A percentile compares a stretch with the other conserved stretches of the same genome.
These are phyloP conservation scores for Heteromormyrus szaboi DNA, from an alignment of 2,797 vertebrate genomes.

Conservation along the genomic window DNA sequence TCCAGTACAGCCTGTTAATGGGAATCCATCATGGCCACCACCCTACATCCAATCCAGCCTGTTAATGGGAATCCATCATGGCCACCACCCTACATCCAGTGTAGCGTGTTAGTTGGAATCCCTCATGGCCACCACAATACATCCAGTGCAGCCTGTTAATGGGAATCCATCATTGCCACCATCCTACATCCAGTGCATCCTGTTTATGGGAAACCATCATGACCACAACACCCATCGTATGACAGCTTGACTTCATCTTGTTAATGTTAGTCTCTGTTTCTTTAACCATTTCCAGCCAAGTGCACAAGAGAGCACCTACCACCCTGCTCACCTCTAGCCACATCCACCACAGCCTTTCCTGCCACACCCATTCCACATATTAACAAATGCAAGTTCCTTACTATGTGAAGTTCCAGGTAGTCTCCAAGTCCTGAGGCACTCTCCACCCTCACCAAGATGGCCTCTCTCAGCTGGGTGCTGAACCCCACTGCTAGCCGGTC, in stretches of 20 bases:
- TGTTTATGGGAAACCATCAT: neutral
- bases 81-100: neutral
- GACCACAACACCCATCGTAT: neutral
- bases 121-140: neutral
- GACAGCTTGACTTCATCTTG: neutral
- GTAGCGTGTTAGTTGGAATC: neutral
- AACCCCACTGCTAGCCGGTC: constrained; percentile 93
- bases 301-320: neutral
- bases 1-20: neutral
- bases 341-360: neutral
- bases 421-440: constrained; percentile 86
- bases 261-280: neutral
- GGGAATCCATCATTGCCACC: neutral
- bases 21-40: neutral
- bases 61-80: neutral
- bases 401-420: constrained; percentile 89
- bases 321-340: neutral
- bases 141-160: neutral
- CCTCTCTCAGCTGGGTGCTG: constrained; percentile 87
- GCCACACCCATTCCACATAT: neutral
- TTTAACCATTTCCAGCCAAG: neutral
- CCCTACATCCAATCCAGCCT: neutral
- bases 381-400: constrained; percentile 55
- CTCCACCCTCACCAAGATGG: constrained; percentile 86
- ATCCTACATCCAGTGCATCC: neutral